Evolutionary conservation across 2,113 vertebrate genomes (phyloP).

Genomic region (Dolichallabes microphthalmus): DNA sequence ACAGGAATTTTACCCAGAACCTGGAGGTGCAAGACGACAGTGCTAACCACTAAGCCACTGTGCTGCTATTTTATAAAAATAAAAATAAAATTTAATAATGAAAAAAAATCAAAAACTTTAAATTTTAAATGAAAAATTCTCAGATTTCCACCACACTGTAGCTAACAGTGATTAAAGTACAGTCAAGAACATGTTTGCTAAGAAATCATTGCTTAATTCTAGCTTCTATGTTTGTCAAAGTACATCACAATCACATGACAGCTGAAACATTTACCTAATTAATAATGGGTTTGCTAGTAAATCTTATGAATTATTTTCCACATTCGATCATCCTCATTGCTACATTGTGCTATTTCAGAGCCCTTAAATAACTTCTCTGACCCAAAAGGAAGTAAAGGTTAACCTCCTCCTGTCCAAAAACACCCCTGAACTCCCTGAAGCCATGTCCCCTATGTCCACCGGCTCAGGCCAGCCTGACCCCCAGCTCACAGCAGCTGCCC

Average conservation of each 20-base stretch:
- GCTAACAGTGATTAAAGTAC: not conserved
- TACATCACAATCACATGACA: not conserved
- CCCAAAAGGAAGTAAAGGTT: conserved; percentile 47
- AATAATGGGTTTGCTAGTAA: not conserved
- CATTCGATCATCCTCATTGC: not conserved
- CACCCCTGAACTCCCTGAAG: conserved; percentile 45
- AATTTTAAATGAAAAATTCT: not conserved
- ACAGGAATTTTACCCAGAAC: no score
- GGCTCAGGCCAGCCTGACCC: conserved; percentile 72
- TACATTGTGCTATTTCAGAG: conserved; percentile 23
- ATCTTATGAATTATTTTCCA: not conserved
- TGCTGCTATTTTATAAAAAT: no score
- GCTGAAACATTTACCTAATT: not conserved
- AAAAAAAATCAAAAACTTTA: no score
- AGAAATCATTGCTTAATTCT: not conserved
- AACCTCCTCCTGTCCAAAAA: conserved; percentile 50
- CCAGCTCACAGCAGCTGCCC: conserved; percentile 58
- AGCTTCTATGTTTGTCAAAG: not conserved
- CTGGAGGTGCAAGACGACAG: no score
- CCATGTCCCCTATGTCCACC: conserved; percentile 59
- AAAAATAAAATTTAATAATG: no score
- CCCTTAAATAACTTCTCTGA: conserved; percentile 45
- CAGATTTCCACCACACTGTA: not conserved
- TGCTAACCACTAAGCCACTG: no score
- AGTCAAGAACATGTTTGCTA: no score